Base-by-base conservation (phyloP, 2,888 invertebrate genomes). In the Drosophila longiperda region DNA sequence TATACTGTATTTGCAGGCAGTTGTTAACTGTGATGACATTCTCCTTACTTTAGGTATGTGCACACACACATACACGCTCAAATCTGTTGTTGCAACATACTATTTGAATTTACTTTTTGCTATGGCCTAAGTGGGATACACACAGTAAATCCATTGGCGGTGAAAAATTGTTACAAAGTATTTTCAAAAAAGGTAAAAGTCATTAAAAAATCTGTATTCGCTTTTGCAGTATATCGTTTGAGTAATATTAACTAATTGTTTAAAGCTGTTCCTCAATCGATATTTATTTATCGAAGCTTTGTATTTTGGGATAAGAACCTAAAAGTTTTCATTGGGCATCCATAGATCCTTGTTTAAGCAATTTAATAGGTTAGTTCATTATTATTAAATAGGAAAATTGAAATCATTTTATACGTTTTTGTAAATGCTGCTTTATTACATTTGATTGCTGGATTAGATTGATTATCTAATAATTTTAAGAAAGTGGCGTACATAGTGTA, bases 1-100 rank as follows among this genome's bases (percentile, higher is more conserved):
- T 82, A 87, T 79, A 77, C 70, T 58, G 67, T 64, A 82, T 84
- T 87, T 73, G 57, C 65, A 66, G 48, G 20, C 54, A 67, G 52
- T 60, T 60, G 55, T 55, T 55, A 55, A n/a, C 45, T 58, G 34
- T 40, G 26, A 40, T 61, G 55, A 57, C 55, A 60, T 57, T 20
- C 59, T 45, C 38, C 60, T 59, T 58, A 49, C 74, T 57, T 36
- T 61, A 23, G 45, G 15, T 34, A 29, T 48, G 34, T 32, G 32
- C 38, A 38, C 42, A 23, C n/a, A 42, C 32, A 38, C 36, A 49
- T 26, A n/a, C 32, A 34, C 15, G 26, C 17, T 53, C 15, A 55
- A 34, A 38, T 50, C 42, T 50, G 50, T 23, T 57, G 58, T 62
- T 54, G 62, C 54, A 59, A 48, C 68, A 61, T 54, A 68, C 42